Evolutionary conservation across 1,140 invertebrate species (phyloP).

Genomic region (Eupristina koningsbergeri): DNA sequence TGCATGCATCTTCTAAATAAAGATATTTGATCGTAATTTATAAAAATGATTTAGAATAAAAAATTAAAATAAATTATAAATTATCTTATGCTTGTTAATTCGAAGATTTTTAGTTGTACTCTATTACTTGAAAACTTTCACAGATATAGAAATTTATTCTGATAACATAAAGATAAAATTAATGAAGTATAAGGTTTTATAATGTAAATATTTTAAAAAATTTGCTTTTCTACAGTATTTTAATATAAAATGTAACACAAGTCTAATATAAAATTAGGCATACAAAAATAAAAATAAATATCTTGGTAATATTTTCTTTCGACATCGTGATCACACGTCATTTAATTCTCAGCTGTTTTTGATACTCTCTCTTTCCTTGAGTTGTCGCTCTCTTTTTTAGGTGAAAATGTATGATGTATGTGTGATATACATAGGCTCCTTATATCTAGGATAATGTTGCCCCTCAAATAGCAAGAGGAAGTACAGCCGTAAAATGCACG

Average conservation of each 20-base stretch:
- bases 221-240: too few relatives aligned
- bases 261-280: not conserved
- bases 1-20: too few relatives aligned
- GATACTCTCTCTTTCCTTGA: constrained; percentile 6
- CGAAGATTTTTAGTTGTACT: too few relatives aligned
- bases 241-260: not conserved
- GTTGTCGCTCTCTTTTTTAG: not conserved
- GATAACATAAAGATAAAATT: too few relatives aligned
- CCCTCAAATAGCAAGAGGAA: not conserved
- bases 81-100: too few relatives aligned
- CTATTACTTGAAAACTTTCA: too few relatives aligned
- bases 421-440: constrained; percentile 24
- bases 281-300: not conserved
- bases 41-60: too few relatives aligned
- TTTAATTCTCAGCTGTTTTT: not conserved
- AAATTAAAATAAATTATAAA: too few relatives aligned
- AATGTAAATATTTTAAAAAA: too few relatives aligned
- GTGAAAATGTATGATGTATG: constrained; percentile 20
- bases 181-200: too few relatives aligned
- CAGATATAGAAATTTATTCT: too few relatives aligned
- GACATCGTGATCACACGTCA: not conserved
- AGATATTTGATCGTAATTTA: too few relatives aligned
- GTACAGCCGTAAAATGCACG: not conserved
- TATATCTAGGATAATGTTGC: constrained; percentile 34
- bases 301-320: constrained; percentile 2